Conservation (phyloP, 1,140 invertebrate species). For the Zaprionus ornatus region DNA sequence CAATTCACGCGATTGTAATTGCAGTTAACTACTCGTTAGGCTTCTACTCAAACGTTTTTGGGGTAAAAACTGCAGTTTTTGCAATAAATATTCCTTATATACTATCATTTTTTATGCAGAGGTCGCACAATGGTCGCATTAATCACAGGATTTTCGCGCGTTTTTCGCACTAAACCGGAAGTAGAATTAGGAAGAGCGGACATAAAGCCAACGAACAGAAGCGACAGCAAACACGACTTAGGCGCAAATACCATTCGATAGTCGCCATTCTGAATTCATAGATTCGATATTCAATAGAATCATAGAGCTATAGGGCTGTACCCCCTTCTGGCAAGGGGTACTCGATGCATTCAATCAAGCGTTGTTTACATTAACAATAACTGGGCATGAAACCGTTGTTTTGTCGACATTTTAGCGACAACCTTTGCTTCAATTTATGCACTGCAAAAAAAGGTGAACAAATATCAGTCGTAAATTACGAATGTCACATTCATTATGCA, state of each 20-base stretch:
- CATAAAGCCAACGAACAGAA: conserved; percentile 6
- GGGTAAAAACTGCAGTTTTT: conserved; percentile 60
- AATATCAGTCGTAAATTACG: conserved; percentile 78
- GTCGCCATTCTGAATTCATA: background rate
- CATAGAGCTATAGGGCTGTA: background rate
- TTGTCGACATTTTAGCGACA: conserved; percentile 69
- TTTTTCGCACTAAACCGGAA: conserved; percentile 64
- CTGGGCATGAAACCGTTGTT: conserved; percentile 80
- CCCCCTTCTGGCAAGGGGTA: conserved; percentile 2
- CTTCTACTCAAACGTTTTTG: conserved; percentile 29
- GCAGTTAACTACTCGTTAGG: conserved; percentile 68
- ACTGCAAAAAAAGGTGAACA: conserved; percentile 54
- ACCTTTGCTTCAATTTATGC: conserved; percentile 61
- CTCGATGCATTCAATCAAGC: conserved; percentile 27
- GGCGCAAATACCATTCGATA: conserved; percentile 40
- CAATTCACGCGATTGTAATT: conserved; percentile 58
- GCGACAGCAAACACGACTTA: conserved; percentile 38
- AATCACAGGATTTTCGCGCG: conserved; percentile 67
- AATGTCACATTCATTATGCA: conserved; percentile 81
- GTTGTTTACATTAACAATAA: conserved; percentile 70
- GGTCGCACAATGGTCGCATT: conserved; percentile 40
- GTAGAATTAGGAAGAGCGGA: conserved; percentile 38
- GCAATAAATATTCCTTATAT: conserved; percentile 27
- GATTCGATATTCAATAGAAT: conserved; percentile 36
- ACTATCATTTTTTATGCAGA: conserved; percentile 24